Percentiles rank a stretch among this genome's conserved stretches.
Conservation (phyloP, 2,113 vertebrate species). For the Steatornis caripensis region DNA sequence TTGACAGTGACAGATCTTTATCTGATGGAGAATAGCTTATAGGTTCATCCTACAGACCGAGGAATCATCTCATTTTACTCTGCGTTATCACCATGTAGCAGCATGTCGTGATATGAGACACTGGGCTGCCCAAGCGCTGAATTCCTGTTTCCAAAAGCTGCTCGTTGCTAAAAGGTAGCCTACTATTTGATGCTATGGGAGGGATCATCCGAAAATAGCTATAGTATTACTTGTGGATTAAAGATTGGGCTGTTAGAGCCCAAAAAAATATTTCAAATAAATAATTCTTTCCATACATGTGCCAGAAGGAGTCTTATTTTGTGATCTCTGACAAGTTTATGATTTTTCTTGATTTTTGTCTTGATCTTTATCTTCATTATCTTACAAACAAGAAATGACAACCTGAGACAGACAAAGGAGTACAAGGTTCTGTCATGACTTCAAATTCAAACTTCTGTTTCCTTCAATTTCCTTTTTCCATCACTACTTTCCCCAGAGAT, state of each 20-base stretch:
- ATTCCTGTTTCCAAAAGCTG: background rate
- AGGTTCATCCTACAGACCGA: background rate
- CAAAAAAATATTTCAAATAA: background rate
- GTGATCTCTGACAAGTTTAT: background rate
- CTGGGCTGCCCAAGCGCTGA: background rate
- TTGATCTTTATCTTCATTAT: background rate
- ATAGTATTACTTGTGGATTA: background rate
- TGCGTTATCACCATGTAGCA: rapidly evolving
- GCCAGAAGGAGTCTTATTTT: background rate
- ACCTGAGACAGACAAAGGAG: background rate
- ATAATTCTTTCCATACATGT: background rate
- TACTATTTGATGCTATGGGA: background rate
- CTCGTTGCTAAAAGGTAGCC: background rate
- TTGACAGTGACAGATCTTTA: background rate
- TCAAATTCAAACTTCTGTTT: background rate
- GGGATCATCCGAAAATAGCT: background rate
- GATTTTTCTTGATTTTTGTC: background rate
- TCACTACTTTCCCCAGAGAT: background rate
- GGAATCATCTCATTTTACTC: background rate
- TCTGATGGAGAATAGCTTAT: background rate
- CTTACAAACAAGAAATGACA: background rate
- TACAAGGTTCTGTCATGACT: background rate
- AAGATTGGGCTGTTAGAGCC: background rate
- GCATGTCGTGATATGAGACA: background rate
- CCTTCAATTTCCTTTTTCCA: background rate